Base-by-base conservation (phyloP, 2,797 vertebrate genomes). In the Percopsis omiscomaycus region DNA sequence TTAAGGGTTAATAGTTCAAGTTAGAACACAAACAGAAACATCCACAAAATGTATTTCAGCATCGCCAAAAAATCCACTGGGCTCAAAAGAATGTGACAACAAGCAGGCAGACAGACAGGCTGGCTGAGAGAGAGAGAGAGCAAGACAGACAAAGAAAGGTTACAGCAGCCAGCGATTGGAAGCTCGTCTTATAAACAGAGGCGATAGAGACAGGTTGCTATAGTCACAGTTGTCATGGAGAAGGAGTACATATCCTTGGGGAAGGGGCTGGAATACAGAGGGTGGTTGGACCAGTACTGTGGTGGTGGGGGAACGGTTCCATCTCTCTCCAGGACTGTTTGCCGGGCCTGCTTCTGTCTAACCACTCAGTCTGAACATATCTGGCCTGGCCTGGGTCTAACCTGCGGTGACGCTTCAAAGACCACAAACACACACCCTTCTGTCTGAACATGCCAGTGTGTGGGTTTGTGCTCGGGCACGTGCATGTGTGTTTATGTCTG, bases 151-250 rank as follows among this genome's bases (percentile, higher is more conserved):
- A 80, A 68, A 71, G 59, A 3, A 62, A 51, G 63, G 66, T 27
- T 71, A 74, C 60, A 73, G 58, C 75, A 77, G 80, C 74, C 63
- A 76, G 72, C 22, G 63, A 84, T 72, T 69, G 59, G 16, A 54
- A 61, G 80, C 82, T 74, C 84, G 84, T 87, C 75, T 86, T 84
- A 66, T 81, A 84, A 88, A 89, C 88, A 88, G 69, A 74, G 85
- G 70, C 73, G 63, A 69, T 71, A 52, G 80, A 82, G 84, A 84
- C 74, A 71, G 30, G 90, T 93, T 90, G 82, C 88, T 86, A 91
- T 90, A 87, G 91, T 68, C 85, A 92, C 69, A 73, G 89, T 79
- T 90, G 88, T 89, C 86, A 86, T 71, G 84, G 87, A 79, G 80
- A 86, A 70, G 73, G 67, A 67, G 80, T 2, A 54, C 57, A 75